Evolutionary conservation across 2,113 vertebrate species (phyloP).

Genomic region (Hiodon tergisus): DNA sequence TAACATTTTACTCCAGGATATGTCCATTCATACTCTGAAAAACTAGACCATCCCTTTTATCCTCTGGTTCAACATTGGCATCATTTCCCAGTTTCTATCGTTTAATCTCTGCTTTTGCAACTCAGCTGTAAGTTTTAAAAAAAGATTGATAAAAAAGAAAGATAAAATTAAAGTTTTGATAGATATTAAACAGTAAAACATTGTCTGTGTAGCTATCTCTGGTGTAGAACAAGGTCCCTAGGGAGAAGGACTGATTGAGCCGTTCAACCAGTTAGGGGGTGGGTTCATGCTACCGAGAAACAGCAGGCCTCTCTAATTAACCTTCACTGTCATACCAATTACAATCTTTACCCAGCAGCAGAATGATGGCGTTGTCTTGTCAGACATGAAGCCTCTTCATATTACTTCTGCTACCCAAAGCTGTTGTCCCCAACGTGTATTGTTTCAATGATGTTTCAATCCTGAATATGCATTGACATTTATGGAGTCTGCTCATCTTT

Average conservation of each 20-base stretch:
- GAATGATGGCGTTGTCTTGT: not conserved
- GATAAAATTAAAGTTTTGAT: no score
- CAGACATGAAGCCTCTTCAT: not conserved
- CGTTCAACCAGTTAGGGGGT: not conserved
- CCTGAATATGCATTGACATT: not conserved
- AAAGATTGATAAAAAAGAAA: no score
- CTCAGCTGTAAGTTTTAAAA: no score
- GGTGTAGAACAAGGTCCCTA: not conserved
- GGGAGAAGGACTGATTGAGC: not conserved
- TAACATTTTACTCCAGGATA: no score
- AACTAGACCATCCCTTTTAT: no score
- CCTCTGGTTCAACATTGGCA: no score
- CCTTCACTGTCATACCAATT: not conserved
- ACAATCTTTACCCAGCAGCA: not conserved
- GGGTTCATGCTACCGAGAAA: not conserved
- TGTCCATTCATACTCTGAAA: no score
- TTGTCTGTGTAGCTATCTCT: not conserved
- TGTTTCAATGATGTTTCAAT: not conserved
- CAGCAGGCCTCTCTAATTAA: not conserved
- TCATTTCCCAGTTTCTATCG: no score
- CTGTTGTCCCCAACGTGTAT: not conserved
- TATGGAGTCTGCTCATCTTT: not conserved
- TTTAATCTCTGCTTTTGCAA: no score
- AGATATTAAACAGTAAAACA: no score
- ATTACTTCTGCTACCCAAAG: not conserved